Conservation (phyloP, 2,113 vertebrate genomes). For the Forbesichthys agassizii region DNA sequence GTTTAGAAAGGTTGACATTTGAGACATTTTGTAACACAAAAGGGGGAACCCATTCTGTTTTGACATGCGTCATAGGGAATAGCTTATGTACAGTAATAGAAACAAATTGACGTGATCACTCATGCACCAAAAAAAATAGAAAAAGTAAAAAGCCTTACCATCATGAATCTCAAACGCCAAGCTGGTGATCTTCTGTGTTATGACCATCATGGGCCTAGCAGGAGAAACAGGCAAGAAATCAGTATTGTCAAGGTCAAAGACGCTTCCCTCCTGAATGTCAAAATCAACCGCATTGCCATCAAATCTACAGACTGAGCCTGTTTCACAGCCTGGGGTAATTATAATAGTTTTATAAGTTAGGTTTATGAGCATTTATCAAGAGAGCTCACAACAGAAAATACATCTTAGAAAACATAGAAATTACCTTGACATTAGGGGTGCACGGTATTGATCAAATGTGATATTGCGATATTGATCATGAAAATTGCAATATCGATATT, state of each 20-base stretch:
- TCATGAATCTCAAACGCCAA: slow-evolving; percentile 96
- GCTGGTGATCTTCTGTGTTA: slow-evolving; percentile 99
- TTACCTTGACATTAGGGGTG: too few species aligned
- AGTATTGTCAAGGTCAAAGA: slow-evolving; percentile 3
- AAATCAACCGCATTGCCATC: background rate
- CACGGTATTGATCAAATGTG: too few species aligned
- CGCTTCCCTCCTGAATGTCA: background rate
- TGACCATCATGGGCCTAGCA: slow-evolving; percentile 97
- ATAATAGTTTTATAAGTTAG: background rate
- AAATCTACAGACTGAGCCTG: background rate
- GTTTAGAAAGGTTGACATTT: slow-evolving; percentile 19
- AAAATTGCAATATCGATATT: too few species aligned
- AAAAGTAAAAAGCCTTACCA: slow-evolving; percentile 77
- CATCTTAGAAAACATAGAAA: too few species aligned
- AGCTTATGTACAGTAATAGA: too few species aligned
- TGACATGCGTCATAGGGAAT: slow-evolving; percentile 18
- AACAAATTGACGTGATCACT: too few species aligned
- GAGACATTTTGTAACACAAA: slow-evolving; percentile 18
- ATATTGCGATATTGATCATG: too few species aligned
- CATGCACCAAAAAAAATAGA: background rate
- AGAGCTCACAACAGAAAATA: background rate
- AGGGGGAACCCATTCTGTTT: slow-evolving; percentile 35
- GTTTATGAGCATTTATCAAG: background rate
- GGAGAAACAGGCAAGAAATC: slow-evolving; percentile 29
- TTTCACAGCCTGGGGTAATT: background rate